These are phyloP conservation scores for Drosophila paulistorum DNA, from an alignment of 1,140 invertebrate species.

Conservation along the genomic window DNA sequence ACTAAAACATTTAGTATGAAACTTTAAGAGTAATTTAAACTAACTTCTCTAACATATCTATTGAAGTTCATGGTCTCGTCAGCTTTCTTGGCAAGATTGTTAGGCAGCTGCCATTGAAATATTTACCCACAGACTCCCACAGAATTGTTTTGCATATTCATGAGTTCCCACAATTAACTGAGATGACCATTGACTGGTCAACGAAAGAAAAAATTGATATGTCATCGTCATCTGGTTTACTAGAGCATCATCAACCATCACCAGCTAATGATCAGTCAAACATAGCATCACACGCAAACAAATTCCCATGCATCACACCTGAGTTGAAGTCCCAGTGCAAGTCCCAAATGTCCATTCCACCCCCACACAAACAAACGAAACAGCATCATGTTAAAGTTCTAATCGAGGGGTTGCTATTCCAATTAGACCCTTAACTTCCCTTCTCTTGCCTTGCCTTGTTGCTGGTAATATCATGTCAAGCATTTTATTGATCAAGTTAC, in stretches of 20 bases:
- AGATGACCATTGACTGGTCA: slow-evolving; percentile 32
- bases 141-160: slow-evolving; percentile 46
- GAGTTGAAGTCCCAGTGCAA: slow-evolving; percentile 35
- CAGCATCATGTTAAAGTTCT: slow-evolving; percentile 15
- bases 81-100: no score
- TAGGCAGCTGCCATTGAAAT: slow-evolving; percentile 31
- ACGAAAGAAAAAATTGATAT: slow-evolving; percentile 58
- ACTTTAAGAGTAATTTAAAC: neutral
- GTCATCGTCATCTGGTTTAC: slow-evolving; percentile 82
- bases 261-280: slow-evolving; percentile 51
- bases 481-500: slow-evolving; percentile 82
- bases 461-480: slow-evolving; percentile 71
- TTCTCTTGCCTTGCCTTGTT: slow-evolving; percentile 9
- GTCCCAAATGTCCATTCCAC: slow-evolving; percentile 13
- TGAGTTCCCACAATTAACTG: slow-evolving; percentile 68
- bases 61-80: no score
- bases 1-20: no score
- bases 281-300: slow-evolving; percentile 77
- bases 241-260: slow-evolving; percentile 62
- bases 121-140: slow-evolving; percentile 17
- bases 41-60: no score
- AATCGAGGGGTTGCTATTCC: slow-evolving; percentile 47
- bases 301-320: slow-evolving; percentile 79
- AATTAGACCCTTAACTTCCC: slow-evolving; percentile 54
- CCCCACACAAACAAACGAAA: slow-evolving; percentile 29